Base-by-base conservation (phyloP, 2,888 invertebrate species). In the Drosophila suboccidentalis region DNA sequence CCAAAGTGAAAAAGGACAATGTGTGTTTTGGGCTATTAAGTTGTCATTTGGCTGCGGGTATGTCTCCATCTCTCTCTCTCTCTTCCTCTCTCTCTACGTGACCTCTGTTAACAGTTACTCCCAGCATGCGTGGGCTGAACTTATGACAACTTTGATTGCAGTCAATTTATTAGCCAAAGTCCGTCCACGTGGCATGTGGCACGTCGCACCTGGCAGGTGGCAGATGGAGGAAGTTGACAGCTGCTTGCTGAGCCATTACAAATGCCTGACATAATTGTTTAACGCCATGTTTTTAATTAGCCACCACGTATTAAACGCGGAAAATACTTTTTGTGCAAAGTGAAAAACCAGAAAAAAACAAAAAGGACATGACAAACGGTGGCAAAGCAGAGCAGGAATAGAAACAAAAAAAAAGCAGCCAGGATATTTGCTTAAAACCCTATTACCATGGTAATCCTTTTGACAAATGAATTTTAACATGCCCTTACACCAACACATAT, bases 391-490 rank as follows among this genome's bases (percentile, higher is more conserved):
- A 39, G n/a, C 32, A 32, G 44, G 39, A 65, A 65, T 50, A 47
- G 46, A 41, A 64, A 62, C 54, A 73, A 65, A 43, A 47, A 29
- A 44, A 63, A 39, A 46, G 46, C 65, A 74, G 80, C 72, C 85
- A 43, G 62, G 62, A 75, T 65, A 65, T 65, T 58, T 82, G 80
- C 78, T 87, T 85, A 87, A 87, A 87, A 74, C 89, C 88, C 85
- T 87, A 87, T 87, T 87, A 87, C 89, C 77, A 75, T 87, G 88
- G 89, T 89, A 89, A 87, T 89, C 87, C 88, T 75, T 87, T 89
- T 87, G 89, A 87, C 87, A 87, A 87, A 89, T 87, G 87, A 87
- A 87, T 87, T 87, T 87, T 82, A 85, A 77, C 83, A 82, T 85
- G 73, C 64, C 41, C 75, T 49, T 67, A 68, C 64, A 60, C 51